Conservation (phyloP, 2,797 vertebrate species). For the Adrianichthys oophorus region DNA sequence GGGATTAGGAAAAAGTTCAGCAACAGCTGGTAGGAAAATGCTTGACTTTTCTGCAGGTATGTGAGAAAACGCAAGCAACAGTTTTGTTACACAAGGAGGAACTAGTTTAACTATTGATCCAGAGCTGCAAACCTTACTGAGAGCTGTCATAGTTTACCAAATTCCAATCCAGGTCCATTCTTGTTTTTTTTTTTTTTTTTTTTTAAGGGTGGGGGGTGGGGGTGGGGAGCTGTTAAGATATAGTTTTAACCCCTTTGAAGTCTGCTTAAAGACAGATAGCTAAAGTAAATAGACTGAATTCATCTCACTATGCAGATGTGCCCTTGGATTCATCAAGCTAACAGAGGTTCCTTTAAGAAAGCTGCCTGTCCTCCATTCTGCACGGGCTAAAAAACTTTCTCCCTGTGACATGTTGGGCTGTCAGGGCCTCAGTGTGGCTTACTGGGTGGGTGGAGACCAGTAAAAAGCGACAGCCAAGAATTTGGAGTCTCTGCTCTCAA, state of each 20-base stretch:
- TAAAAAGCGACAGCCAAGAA: conserved; percentile 45
- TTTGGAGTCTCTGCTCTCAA: conserved; percentile 41
- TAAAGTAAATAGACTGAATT: conserved; percentile 25
- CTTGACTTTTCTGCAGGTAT: conserved; percentile 34
- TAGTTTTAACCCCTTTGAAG: too few species aligned
- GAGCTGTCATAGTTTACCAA: too few species aligned
- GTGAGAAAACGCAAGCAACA: conserved; percentile 27
- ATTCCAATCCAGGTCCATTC: too few species aligned
- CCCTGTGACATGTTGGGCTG: conserved; percentile 42
- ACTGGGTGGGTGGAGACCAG: conserved; percentile 56
- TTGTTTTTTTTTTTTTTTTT: too few species aligned
- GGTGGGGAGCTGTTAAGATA: too few species aligned
- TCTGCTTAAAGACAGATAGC: conserved; percentile 4
- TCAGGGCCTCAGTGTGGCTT: conserved; percentile 42
- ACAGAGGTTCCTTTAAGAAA: conserved; percentile 47
- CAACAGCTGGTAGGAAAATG: conserved; percentile 41
- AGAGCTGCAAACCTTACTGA: not conserved
- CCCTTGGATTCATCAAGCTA: conserved; percentile 18
- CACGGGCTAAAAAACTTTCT: conserved; percentile 31
- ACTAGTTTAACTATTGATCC: conserved; percentile 18
- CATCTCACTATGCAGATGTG: conserved; percentile 52
- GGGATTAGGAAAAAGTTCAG: conserved; percentile 39
- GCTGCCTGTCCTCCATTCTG: conserved; percentile 30
- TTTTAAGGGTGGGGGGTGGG: too few species aligned
- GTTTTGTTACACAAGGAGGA: conserved; percentile 20